These are phyloP conservation scores for Dioctria rufipes DNA, from an alignment of 2,888 invertebrate species.

Conservation along the genomic window DNA sequence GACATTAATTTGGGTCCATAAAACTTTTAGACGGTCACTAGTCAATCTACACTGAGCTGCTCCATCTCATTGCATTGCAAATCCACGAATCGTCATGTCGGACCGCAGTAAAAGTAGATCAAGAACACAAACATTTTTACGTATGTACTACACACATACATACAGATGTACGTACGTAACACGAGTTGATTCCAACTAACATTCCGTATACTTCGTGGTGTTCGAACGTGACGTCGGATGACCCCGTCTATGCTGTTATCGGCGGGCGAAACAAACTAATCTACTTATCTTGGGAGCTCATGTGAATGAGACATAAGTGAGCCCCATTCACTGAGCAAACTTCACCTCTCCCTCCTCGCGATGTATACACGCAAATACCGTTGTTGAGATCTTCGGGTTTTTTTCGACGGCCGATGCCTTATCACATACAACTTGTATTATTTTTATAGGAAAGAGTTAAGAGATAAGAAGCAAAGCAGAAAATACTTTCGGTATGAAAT, in stretches of 20 bases:
- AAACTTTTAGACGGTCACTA: background rate
- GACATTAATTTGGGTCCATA: conserved; percentile 1
- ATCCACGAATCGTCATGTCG: conserved; percentile 30
- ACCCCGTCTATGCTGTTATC: conserved; percentile 2
- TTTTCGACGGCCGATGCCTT: background rate
- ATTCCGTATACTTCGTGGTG: background rate
- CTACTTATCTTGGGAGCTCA: background rate
- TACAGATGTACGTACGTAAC: background rate
- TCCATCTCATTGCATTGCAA: conserved; percentile 33
- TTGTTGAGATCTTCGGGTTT: background rate
- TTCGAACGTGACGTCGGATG: conserved; percentile 2
- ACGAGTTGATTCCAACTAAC: background rate
- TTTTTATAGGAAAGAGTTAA: background rate
- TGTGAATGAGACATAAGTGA: background rate
- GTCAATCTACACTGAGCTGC: background rate
- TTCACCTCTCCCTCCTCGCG: background rate
- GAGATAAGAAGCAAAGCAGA: background rate
- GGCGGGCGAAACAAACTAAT: background rate
- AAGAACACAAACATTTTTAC: background rate
- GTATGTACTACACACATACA: no score
- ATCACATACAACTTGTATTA: background rate
- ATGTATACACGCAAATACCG: no score
- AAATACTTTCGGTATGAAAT: no score
- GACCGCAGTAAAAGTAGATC: conserved; percentile 31
- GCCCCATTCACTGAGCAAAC: conserved; percentile 21